phyloP scores from a whole-genome alignment of 2,797 vertebrate genomes.

The Lateolabrax maculatus region DNA sequence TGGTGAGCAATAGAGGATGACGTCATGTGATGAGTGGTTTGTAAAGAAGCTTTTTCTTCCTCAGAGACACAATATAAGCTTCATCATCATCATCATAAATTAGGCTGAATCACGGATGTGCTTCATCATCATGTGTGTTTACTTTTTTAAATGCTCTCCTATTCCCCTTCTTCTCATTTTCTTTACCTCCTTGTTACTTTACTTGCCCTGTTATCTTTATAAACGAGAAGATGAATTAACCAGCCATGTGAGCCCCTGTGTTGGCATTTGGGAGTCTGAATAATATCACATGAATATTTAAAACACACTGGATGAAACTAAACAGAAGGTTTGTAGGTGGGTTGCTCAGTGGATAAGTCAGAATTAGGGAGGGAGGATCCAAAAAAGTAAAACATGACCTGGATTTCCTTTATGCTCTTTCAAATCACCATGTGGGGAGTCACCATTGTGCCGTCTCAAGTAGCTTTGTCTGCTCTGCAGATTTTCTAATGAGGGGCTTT shows the following conservation, averaged over 20 bases:
- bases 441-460: constrained; percentile 76
- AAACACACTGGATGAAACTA: constrained; percentile 19
- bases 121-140: constrained; percentile 20
- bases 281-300: constrained; percentile 6
- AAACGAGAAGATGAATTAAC: background rate
- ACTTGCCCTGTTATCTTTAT: constrained; percentile 1
- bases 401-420: constrained; percentile 70
- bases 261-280: constrained; percentile 15
- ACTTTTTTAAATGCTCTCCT: background rate
- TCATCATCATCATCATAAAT: constrained; percentile 16
- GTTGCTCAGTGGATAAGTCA: constrained; percentile 34
- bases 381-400: constrained; percentile 69
- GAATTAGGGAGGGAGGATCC: constrained; percentile 28
- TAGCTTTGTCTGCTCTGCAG: constrained; percentile 79
- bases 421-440: constrained; percentile 72
- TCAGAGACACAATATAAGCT: constrained; percentile 17
- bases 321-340: constrained; percentile 31
- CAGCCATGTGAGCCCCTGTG: background rate
- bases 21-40: constrained; percentile 54
- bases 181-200: background rate
- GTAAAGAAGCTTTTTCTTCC: constrained; percentile 39
- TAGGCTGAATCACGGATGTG: constrained; percentile 40
- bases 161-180: background rate
- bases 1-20: constrained; percentile 58
- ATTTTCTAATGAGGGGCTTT: constrained; percentile 84